phyloP scores from a whole-genome alignment of 2,888 invertebrate species.

The Eremobia ochroleuca region DNA sequence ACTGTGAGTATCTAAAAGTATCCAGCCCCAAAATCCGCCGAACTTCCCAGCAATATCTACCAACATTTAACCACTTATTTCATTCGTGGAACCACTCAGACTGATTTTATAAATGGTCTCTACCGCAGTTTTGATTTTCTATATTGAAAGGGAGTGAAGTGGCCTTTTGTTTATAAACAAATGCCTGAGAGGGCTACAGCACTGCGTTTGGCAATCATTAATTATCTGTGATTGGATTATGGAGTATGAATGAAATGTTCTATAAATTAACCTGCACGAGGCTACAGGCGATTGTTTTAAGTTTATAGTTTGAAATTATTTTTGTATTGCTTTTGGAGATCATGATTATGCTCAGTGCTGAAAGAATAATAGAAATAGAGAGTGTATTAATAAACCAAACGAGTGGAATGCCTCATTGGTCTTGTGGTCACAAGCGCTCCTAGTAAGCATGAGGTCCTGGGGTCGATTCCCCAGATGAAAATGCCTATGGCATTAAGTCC shows the following conservation, averaged over 20 bases:
- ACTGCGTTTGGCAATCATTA: conserved; percentile 75
- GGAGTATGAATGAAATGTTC: conserved; percentile 26
- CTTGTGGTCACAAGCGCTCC: too few relatives aligned
- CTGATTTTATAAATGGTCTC: conserved; percentile 77
- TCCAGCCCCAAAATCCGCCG: conserved; percentile 7
- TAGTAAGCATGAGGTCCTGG: too few relatives aligned
- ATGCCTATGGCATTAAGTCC: too few relatives aligned
- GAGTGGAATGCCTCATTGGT: too few relatives aligned
- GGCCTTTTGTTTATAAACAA: conserved; percentile 74
- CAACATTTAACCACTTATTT: conserved; percentile 26
- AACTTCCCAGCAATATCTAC: conserved; percentile 31
- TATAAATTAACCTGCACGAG: conserved; percentile 16
- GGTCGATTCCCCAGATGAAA: too few relatives aligned
- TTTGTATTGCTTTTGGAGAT: conserved; percentile 6
- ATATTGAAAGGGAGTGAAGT: conserved; percentile 77
- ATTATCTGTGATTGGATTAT: conserved; percentile 70
- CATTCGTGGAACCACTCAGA: conserved; percentile 29
- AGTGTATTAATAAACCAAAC: too few relatives aligned
- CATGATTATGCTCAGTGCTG: not conserved
- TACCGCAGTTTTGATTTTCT: conserved; percentile 76
- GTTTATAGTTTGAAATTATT: conserved; percentile 2
- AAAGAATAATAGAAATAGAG: not conserved
- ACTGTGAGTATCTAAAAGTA: conserved; percentile 20
- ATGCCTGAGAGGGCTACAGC: conserved; percentile 45
- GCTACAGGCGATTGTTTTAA: conserved; percentile 23